Percentiles rank a stretch among this genome's conserved stretches.
Conservation (phyloP, 2,797 vertebrate species). For the Ispidina picta region DNA sequence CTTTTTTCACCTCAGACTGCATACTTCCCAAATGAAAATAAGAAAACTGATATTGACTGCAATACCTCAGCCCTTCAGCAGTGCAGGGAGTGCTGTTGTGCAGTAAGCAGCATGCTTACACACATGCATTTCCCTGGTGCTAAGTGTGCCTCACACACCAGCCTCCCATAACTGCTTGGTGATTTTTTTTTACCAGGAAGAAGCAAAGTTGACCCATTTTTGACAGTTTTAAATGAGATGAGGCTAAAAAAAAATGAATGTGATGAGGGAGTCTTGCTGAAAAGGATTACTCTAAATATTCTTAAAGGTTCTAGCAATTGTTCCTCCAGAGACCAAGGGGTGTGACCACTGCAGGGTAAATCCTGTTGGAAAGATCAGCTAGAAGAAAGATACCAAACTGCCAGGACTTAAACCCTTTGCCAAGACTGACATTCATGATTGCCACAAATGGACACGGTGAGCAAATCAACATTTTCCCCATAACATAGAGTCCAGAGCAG, state of each 20-base stretch:
- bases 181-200: background rate
- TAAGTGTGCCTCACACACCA: background rate
- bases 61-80: background rate
- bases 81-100: background rate
- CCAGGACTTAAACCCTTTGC: background rate
- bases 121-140: background rate
- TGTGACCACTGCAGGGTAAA: background rate
- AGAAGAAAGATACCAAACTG: background rate
- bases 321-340: background rate
- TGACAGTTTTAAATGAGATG: constrained; percentile 13
- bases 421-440: background rate
- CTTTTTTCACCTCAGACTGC: background rate
- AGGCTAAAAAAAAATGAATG: background rate
- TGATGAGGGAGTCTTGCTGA: background rate
- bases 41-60: fast-evolving
- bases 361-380: background rate
- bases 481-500: background rate
- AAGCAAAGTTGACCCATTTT: constrained; percentile 29
- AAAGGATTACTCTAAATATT: background rate
- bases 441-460: background rate
- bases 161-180: background rate
- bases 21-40: background rate
- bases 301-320: background rate
- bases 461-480: background rate
- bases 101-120: background rate